Percentiles rank a stretch among this genome's conserved stretches.
Conservation (phyloP, 2,888 invertebrate species). For the Esperia sulphurella region DNA sequence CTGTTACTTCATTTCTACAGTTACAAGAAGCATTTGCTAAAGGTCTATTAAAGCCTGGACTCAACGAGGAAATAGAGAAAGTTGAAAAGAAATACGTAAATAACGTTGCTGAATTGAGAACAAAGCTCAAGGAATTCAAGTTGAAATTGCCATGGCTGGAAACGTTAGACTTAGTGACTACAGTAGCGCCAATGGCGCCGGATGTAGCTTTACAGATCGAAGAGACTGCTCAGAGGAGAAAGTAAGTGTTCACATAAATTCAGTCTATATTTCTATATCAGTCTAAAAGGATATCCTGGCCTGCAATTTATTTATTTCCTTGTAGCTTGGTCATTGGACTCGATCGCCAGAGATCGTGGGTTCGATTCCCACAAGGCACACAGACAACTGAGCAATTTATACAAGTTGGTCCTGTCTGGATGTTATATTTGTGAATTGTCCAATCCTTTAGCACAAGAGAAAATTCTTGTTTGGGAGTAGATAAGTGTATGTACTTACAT, state of each 20-base stretch:
- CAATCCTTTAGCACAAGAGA: too few species aligned
- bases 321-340: too few species aligned
- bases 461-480: too few species aligned
- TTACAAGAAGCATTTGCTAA: conserved; percentile 93
- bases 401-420: too few species aligned
- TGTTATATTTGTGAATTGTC: too few species aligned
- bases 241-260: conserved; percentile 36
- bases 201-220: conserved; percentile 89
- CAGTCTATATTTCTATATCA: too few species aligned
- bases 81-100: conserved; percentile 82
- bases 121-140: conserved; percentile 85
- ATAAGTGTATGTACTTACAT: too few species aligned
- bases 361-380: too few species aligned
- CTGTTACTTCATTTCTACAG: conserved; percentile 65
- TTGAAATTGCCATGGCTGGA: conserved; percentile 91
- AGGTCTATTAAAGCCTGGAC: conserved; percentile 91
- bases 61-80: conserved; percentile 84
- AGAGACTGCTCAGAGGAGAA: conserved; percentile 85
- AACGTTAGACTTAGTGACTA: conserved; percentile 87
- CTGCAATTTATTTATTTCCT: too few species aligned
- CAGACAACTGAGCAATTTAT: too few species aligned
- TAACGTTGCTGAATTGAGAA: conserved; percentile 85
- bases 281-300: too few species aligned
- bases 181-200: conserved; percentile 90
- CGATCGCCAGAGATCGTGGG: too few species aligned